Conservation (phyloP, 2,888 invertebrate genomes). For the Nymphalis urticae region DNA sequence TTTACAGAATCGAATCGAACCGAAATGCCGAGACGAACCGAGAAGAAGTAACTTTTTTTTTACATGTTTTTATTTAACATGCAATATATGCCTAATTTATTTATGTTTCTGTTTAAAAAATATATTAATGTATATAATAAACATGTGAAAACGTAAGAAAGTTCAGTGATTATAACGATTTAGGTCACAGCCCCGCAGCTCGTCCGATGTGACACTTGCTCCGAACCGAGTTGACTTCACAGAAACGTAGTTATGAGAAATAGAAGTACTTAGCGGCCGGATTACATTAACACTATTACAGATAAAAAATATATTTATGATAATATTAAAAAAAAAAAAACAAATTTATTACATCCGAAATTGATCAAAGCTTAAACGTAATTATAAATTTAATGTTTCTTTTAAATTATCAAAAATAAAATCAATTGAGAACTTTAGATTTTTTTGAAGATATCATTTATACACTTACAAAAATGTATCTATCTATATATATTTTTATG, state of each 20-base stretch:
- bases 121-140: not conserved
- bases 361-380: no score
- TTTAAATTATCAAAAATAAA: not conserved
- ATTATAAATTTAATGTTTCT: not conserved
- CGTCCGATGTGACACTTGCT: conserved; percentile 30
- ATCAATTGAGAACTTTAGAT: not conserved
- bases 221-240: conserved; percentile 27
- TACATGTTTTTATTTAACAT: no score
- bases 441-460: not conserved
- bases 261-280: conserved; percentile 8
- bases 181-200: conserved; percentile 14
- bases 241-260: conserved; percentile 29
- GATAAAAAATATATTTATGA: conserved; percentile 9
- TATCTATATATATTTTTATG: not conserved
- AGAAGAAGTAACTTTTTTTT: no score
- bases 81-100: no score
- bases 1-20: no score
- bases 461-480: not conserved
- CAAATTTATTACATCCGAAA: no score
- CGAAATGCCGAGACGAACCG: no score
- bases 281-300: conserved; percentile 1
- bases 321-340: no score
- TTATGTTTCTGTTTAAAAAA: no score
- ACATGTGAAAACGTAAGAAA: conserved; percentile 2
- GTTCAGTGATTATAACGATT: conserved; percentile 14